Percentiles rank a stretch among this genome's conserved stretches.
phyloP scores from a whole-genome alignment of 2,888 invertebrate species.

The Drosophila picticornis region DNA sequence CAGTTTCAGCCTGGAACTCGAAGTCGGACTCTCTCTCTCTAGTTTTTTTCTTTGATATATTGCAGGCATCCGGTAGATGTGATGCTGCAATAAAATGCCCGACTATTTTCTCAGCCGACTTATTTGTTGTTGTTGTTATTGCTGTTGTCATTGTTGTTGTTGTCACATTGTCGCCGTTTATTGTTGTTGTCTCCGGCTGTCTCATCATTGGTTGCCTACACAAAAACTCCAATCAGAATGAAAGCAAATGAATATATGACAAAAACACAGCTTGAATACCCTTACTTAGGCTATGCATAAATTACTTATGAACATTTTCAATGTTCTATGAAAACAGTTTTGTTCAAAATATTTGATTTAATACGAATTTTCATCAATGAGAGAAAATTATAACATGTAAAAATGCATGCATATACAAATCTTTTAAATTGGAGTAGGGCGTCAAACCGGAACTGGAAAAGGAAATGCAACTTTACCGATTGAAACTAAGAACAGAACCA shows the following conservation, averaged over 20 bases:
- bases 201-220: constrained; percentile 64
- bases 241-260: constrained; percentile 37
- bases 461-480: neutral
- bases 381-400: neutral
- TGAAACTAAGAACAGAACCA: neutral
- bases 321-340: neutral
- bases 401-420: neutral
- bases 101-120: constrained; percentile 55
- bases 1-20: constrained; percentile 17
- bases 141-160: constrained; percentile 46
- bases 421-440: neutral
- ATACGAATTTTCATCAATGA: neutral
- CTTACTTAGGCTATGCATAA: constrained; percentile 25
- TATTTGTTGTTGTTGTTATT: constrained; percentile 32
- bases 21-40: constrained; percentile 19
- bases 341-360: constrained; percentile 2
- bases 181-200: constrained; percentile 35
- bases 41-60: constrained; percentile 61
- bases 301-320: constrained; percentile 7
- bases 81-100: constrained; percentile 77
- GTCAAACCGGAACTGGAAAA: neutral
- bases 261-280: constrained; percentile 25
- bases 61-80: constrained; percentile 81
- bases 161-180: constrained; percentile 19
- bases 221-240: constrained; percentile 70